phyloP scores from a whole-genome alignment of 2,113 vertebrate species.

The Acanthisitta chloris region DNA sequence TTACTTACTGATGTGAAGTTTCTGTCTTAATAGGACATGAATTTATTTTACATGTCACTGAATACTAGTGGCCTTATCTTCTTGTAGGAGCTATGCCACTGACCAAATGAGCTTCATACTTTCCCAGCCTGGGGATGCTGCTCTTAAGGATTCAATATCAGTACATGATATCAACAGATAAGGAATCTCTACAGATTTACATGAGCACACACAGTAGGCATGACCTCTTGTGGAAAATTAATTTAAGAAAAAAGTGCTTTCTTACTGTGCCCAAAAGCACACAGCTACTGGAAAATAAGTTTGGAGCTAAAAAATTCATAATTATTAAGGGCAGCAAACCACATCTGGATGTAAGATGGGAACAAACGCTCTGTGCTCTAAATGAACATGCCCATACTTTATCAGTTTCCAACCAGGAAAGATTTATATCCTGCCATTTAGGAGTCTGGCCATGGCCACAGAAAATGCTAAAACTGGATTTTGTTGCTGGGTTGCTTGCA shows the following conservation, averaged over 20 bases:
- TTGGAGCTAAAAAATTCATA: neutral
- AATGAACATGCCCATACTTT: neutral
- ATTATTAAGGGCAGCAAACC: neutral
- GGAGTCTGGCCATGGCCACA: neutral
- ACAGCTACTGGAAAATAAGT: neutral
- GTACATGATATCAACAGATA: neutral
- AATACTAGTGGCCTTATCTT: neutral
- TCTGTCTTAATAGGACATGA: neutral
- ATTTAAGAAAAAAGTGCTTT: neutral
- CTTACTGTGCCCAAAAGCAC: neutral
- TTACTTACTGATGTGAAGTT: neutral
- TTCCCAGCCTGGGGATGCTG: neutral
- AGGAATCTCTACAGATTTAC: neutral
- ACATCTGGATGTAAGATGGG: neutral
- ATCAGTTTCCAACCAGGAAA: neutral
- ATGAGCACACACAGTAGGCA: neutral
- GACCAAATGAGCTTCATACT: neutral
- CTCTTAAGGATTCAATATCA: neutral
- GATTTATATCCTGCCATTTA: neutral
- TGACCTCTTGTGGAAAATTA: neutral
- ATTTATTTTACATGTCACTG: neutral
- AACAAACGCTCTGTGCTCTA: neutral
- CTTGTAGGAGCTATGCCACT: neutral
- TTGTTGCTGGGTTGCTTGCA: neutral
- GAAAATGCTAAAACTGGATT: neutral